Conservation (phyloP, 2,888 invertebrate species). For the Leucoptera coffeella region DNA sequence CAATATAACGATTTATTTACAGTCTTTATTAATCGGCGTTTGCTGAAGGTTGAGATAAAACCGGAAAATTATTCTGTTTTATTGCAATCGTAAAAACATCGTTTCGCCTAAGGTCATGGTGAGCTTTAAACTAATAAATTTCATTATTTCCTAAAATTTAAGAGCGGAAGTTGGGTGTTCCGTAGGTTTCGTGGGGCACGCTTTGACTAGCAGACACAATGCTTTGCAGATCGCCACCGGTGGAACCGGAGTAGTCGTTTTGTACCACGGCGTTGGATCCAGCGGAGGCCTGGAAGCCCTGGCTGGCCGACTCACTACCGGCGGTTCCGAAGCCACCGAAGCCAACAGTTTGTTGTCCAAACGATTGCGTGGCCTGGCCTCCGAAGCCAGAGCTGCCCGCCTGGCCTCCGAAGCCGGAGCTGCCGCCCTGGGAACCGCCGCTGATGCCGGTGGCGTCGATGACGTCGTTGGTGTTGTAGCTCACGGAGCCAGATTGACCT, state of each 20-base stretch:
- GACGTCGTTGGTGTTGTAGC: no score
- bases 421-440: not conserved
- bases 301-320: not conserved
- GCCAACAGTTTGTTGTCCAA: not conserved
- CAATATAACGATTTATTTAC: no score
- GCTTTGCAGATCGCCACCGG: slow-evolving; percentile 12
- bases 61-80: no score
- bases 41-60: no score
- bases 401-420: not conserved
- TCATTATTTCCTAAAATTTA: no score
- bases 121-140: no score
- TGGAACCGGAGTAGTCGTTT: slow-evolving; percentile 6
- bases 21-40: no score
- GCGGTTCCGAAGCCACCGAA: not conserved
- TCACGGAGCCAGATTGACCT: slow-evolving; percentile 1
- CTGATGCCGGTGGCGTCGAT: not conserved
- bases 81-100: no score
- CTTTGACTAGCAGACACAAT: slow-evolving; percentile 28
- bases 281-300: slow-evolving; percentile 1
- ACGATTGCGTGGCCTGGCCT: not conserved
- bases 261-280: not conserved
- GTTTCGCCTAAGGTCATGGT: no score
- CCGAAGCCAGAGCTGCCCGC: not conserved
- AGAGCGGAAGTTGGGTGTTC: slow-evolving; percentile 27
- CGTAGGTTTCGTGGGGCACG: slow-evolving; percentile 35